Evolutionary conservation across 2,888 invertebrate species (phyloP).

Genomic region (Tetrapedia diversipes): DNA sequence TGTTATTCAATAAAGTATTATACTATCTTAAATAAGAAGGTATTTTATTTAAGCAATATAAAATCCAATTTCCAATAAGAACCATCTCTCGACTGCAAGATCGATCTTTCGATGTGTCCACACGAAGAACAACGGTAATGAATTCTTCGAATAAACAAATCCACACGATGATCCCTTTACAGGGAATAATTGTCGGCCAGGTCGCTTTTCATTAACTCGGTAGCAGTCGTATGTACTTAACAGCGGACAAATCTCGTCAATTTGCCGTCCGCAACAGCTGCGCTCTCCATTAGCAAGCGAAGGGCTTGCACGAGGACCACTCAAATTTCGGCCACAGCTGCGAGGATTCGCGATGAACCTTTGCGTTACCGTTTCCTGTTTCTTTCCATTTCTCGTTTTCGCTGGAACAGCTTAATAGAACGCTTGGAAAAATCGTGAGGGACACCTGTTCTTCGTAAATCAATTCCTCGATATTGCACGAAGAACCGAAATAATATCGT

Average conservation of each 20-base stretch:
- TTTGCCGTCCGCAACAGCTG: slow-evolving; percentile 45
- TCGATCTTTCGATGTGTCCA: background rate
- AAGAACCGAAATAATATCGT: no score
- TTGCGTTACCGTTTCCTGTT: background rate
- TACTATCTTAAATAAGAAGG: no score
- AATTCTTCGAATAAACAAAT: background rate
- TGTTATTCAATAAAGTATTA: no score
- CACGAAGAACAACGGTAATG: background rate
- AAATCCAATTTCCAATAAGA: no score
- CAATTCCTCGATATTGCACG: background rate
- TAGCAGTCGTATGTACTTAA: slow-evolving; percentile 21
- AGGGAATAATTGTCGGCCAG: background rate
- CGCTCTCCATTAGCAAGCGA: slow-evolving; percentile 37
- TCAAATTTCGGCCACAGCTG: slow-evolving; percentile 21
- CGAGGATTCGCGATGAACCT: slow-evolving; percentile 14
- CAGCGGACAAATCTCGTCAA: slow-evolving; percentile 40
- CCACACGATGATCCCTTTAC: background rate
- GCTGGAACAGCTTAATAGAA: background rate
- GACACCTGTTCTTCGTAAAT: background rate
- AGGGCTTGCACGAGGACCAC: background rate
- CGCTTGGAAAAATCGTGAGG: background rate
- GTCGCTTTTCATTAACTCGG: slow-evolving; percentile 1
- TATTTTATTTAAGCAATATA: no score
- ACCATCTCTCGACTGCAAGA: background rate
- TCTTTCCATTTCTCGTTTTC: background rate